Evolutionary conservation across 2,113 vertebrate genomes (phyloP), one percentile per base, ranked within the genome.

Genomic region (Spheniscus mendiculus): DNA sequence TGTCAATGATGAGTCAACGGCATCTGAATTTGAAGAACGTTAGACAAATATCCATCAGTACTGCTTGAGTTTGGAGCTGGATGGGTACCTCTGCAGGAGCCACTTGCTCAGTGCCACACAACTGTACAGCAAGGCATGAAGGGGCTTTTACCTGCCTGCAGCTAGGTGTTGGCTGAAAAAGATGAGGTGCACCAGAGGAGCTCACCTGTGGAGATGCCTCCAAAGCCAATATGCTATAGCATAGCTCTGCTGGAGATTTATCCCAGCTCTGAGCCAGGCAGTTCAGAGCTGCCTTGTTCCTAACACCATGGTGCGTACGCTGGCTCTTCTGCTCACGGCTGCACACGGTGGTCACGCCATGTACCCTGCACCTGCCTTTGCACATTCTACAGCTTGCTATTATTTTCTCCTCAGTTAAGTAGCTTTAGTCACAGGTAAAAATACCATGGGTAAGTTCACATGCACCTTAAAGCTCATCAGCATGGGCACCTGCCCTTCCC

Each of bases 371-470:
- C 38, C 71, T 56, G 47, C 58, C 59, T 73, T 34, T 71, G 40
- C 23, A 17, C 12, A 2, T 32, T 62, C 50, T 44, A 18, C 53
- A 83, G 78, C 44, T 85, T 80, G 45, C 77, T 69, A 3, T 40
- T 61, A 30, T 85, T 94, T 87, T 65, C 70, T 90, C 53, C 50
- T 49, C n/a, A 40, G 49, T 34, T 47, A 78, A 87, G 70, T 15
- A 91, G 90, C 32, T 89, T 94, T 95, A 77, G 62, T 53, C 44
- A 29, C 13, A 11, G 32, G 45, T 73, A 27, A 94, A 95, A 94
- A 62, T 62, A 65, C 29, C 2, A 6, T 3, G 3, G 21, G 19
- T 42, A n/a, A 47, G 42, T 78, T 86, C 79, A 73, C 50, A n/a
- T 5, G 29, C 30, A 47, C 49, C 44, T 74, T 17, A 92, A 90